phyloP scores from a whole-genome alignment of 37 sponge, comb jelly and placozoan genomes.

The Agelas oroides region DNA sequence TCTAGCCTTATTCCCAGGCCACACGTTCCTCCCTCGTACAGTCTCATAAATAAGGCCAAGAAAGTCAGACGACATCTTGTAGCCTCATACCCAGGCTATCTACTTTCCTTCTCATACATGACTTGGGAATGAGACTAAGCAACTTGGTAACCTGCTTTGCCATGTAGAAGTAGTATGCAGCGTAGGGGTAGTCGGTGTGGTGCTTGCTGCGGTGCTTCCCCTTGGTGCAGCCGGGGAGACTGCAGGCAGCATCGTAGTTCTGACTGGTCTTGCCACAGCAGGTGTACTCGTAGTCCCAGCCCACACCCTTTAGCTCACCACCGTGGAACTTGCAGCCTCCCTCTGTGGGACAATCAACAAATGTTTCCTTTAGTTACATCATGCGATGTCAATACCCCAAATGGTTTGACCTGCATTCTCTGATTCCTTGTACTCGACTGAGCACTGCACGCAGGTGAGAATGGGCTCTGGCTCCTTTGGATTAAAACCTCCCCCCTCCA shows the following conservation, averaged over 20 bases:
- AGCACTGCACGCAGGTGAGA: slow-evolving; percentile 79
- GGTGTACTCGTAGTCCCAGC: slow-evolving; percentile 37
- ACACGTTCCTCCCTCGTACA: slow-evolving; percentile 1
- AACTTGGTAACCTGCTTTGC: slow-evolving; percentile 26
- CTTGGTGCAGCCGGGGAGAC: slow-evolving; percentile 64
- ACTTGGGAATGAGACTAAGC: neutral
- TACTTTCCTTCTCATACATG: too few species aligned
- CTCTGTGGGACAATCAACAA: neutral
- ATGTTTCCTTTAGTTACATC: too few species aligned
- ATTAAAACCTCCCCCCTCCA: slow-evolving; percentile 32
- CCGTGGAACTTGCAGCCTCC: slow-evolving; percentile 69
- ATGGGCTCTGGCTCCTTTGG: slow-evolving; percentile 71
- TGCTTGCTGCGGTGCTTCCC: slow-evolving; percentile 74
- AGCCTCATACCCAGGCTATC: too few species aligned
- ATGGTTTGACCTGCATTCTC: slow-evolving; percentile 60
- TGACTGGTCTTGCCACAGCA: slow-evolving; percentile 52
- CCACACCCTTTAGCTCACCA: slow-evolving; percentile 22
- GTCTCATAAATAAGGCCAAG: neutral
- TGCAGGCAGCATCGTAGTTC: slow-evolving; percentile 19
- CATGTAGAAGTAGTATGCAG: slow-evolving; percentile 64
- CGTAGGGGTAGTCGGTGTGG: slow-evolving; percentile 66
- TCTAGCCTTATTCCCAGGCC: too few species aligned
- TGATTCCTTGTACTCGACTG: slow-evolving; percentile 73
- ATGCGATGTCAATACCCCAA: too few species aligned
- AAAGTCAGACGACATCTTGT: too few species aligned